Percentiles rank a stretch among this genome's conserved stretches.
phyloP scores from a whole-genome alignment of 2,797 vertebrate species.

The Pterois miles region DNA sequence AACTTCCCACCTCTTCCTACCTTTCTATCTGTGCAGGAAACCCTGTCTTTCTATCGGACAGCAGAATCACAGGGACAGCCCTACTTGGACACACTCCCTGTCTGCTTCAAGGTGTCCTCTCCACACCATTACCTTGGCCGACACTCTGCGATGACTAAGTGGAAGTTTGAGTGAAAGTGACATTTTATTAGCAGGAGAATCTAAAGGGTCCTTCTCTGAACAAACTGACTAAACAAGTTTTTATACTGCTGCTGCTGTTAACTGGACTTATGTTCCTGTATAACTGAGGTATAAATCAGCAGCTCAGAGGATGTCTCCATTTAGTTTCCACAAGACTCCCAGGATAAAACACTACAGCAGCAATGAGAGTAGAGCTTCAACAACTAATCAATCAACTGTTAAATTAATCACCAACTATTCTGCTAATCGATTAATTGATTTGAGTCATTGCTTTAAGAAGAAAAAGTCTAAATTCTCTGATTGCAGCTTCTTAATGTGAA shows the following conservation, averaged over 20 bases:
- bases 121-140: slow-evolving; percentile 64
- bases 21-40: not conserved
- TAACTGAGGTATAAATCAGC: slow-evolving; percentile 31
- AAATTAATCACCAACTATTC: too few species aligned
- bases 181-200: slow-evolving; percentile 59
- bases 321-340: not conserved
- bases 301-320: slow-evolving; percentile 2
- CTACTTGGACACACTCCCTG: slow-evolving; percentile 41
- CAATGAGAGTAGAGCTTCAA: not conserved
- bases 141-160: slow-evolving; percentile 56
- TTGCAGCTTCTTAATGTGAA: too few species aligned
- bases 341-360: not conserved
- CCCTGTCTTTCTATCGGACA: not conserved
- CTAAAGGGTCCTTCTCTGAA: slow-evolving; percentile 46
- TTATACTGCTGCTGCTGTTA: slow-evolving; percentile 9
- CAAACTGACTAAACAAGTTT: slow-evolving; percentile 48
- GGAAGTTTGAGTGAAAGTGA: slow-evolving; percentile 61
- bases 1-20: not conserved
- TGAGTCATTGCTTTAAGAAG: too few species aligned
- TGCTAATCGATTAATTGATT: too few species aligned
- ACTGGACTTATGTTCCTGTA: slow-evolving; percentile 5
- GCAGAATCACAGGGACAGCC: slow-evolving; percentile 32
- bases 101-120: slow-evolving; percentile 76
- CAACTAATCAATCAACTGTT: too few species aligned
- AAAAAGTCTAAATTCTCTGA: too few species aligned